Evolutionary conservation across 2,797 vertebrate genomes (phyloP).

Genomic region (Silurus aristotelis): DNA sequence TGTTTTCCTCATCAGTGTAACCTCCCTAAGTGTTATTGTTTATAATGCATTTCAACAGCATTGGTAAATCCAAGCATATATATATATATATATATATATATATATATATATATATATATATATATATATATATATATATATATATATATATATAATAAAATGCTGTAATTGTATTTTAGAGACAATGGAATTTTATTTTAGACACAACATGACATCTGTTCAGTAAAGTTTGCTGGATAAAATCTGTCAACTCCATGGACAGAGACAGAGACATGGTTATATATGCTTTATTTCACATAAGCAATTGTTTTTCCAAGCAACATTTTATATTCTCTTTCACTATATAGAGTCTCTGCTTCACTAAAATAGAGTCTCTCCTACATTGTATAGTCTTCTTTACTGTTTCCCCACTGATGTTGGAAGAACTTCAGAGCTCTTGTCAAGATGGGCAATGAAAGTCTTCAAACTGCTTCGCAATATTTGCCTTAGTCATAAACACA

Average conservation of each 20-base stretch:
- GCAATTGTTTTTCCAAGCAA: neutral
- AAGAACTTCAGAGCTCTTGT: neutral
- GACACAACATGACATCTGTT: neutral
- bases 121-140: neutral
- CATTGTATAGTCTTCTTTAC: neutral
- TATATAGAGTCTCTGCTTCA: too few relatives aligned
- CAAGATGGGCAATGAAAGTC: constrained; percentile 5
- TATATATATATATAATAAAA: neutral
- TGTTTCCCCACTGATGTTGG: neutral
- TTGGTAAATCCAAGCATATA: neutral
- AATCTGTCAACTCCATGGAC: neutral
- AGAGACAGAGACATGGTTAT: neutral
- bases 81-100: neutral
- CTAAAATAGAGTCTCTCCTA: neutral
- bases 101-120: neutral
- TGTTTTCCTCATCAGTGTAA: neutral
- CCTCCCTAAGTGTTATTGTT: neutral
- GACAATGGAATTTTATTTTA: neutral
- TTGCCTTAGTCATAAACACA: constrained; percentile 15
- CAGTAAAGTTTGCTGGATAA: neutral
- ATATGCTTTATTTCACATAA: neutral
- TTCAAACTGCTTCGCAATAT: neutral
- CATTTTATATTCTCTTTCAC: constrained; percentile 11
- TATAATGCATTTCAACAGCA: neutral
- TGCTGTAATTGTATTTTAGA: neutral